These are phyloP conservation scores for Drosophila lutescens DNA, from an alignment of 2,888 invertebrate species.

Conservation along the genomic window DNA sequence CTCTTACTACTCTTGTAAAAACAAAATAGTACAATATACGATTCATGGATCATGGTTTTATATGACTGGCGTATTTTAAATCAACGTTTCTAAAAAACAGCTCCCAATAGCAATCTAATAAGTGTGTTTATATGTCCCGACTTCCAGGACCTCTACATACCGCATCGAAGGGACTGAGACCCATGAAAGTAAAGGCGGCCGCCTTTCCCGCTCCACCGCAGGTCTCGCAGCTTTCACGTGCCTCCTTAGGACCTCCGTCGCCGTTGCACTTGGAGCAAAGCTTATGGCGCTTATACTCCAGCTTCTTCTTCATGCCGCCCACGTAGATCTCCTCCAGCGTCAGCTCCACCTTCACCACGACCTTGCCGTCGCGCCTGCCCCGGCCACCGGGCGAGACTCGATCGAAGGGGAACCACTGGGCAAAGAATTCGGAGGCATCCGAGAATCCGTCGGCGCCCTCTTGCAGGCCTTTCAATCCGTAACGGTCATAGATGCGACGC, in stretches of 20 bases:
- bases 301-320: slow-evolving; percentile 89
- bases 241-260: slow-evolving; percentile 77
- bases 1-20: too few species aligned
- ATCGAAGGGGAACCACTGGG: slow-evolving; percentile 88
- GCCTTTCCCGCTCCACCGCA: slow-evolving; percentile 83
- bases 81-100: too few species aligned
- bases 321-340: slow-evolving; percentile 95
- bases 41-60: too few species aligned
- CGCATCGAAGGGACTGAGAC: slow-evolving; percentile 85
- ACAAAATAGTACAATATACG: too few species aligned
- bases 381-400: slow-evolving; percentile 85
- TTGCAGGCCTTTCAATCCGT: slow-evolving; percentile 94
- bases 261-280: slow-evolving; percentile 81
- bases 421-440: slow-evolving; percentile 87
- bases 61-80: too few species aligned
- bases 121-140: too few species aligned
- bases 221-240: slow-evolving; percentile 62
- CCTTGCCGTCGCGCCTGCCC: slow-evolving; percentile 87
- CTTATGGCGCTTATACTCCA: slow-evolving; percentile 79
- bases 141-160: slow-evolving; percentile 85
- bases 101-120: too few species aligned
- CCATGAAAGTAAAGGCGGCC: slow-evolving; percentile 76
- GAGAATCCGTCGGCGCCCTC: slow-evolving; percentile 87
- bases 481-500: slow-evolving; percentile 92
- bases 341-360: slow-evolving; percentile 92